These are phyloP conservation scores for Pteromalus puparum DNA, from an alignment of 1,140 invertebrate genomes.

Conservation along the genomic window DNA sequence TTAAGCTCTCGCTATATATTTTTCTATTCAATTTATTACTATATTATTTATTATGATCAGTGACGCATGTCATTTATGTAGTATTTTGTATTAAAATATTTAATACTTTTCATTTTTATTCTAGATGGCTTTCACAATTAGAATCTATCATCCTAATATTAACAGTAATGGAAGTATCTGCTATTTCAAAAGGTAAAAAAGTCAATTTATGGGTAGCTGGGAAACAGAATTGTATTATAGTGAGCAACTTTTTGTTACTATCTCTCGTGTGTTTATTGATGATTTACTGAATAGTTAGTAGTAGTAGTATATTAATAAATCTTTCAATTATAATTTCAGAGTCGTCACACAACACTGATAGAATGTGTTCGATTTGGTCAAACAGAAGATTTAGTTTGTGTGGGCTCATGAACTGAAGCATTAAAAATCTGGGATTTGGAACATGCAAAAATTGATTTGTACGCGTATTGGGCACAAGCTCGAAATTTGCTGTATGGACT, in stretches of 20 bases:
- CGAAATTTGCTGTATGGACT: conserved; percentile 93
- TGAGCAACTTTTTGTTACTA: too few relatives aligned
- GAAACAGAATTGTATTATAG: too few relatives aligned
- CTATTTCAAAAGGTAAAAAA: too few relatives aligned
- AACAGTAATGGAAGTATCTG: conserved; percentile 99
- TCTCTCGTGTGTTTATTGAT: too few relatives aligned
- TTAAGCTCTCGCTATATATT: too few relatives aligned
- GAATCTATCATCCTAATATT: conserved; percentile 99
- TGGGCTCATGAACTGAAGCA: conserved; percentile 83
- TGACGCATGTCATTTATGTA: not conserved
- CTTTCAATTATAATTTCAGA: conserved; percentile 75
- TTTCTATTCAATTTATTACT: not conserved
- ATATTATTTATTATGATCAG: not conserved
- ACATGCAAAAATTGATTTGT: conserved; percentile 91
- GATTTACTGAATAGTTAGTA: too few relatives aligned
- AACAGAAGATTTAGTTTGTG: conserved; percentile 86
- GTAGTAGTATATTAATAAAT: too few relatives aligned
- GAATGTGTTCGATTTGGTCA: too few relatives aligned
- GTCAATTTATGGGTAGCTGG: too few relatives aligned
- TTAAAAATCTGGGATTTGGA: conserved; percentile 95
- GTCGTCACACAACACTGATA: conserved; percentile 84
- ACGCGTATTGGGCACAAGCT: conserved; percentile 96
- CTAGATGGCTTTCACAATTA: conserved; percentile 97
- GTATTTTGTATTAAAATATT: not conserved
- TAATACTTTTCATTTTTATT: not conserved